A percentile compares a stretch with the other conserved stretches of the same genome.
These are phyloP conservation scores for Amblyjoppa fuscipennis DNA, from an alignment of 2,888 invertebrate genomes.

Conservation along the genomic window DNA sequence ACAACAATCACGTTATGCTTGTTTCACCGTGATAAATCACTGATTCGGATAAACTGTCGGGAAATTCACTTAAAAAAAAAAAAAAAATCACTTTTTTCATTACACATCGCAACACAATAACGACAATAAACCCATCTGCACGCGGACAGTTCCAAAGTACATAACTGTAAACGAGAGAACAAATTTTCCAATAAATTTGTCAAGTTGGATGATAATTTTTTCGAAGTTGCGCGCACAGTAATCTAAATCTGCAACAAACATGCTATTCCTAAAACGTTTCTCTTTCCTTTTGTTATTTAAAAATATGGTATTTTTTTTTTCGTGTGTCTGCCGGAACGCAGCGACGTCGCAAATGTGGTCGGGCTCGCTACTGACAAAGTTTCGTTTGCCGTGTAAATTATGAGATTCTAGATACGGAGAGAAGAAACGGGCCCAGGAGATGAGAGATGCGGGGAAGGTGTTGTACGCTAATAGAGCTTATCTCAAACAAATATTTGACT, in stretches of 20 bases:
- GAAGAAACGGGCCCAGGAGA: constrained; percentile 33
- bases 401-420: constrained; percentile 46
- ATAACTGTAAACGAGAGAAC: background rate
- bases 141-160: background rate
- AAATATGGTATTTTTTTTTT: background rate
- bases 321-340: background rate
- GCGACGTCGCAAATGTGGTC: constrained; percentile 21
- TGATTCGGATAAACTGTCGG: background rate
- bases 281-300: background rate
- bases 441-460: constrained; percentile 60
- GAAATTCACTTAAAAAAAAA: background rate
- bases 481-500: constrained; percentile 78
- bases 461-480: constrained; percentile 73
- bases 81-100: background rate
- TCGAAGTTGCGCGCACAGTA: background rate
- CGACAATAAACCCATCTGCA: background rate
- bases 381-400: constrained; percentile 28
- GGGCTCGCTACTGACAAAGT: constrained; percentile 48
- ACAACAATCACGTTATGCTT: background rate
- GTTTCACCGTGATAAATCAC: background rate
- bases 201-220: background rate
- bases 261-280: background rate
- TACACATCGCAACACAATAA: background rate
- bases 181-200: background rate
- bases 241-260: background rate